Conservation (phyloP, 2,113 vertebrate genomes). For the Notothenia coriiceps region DNA sequence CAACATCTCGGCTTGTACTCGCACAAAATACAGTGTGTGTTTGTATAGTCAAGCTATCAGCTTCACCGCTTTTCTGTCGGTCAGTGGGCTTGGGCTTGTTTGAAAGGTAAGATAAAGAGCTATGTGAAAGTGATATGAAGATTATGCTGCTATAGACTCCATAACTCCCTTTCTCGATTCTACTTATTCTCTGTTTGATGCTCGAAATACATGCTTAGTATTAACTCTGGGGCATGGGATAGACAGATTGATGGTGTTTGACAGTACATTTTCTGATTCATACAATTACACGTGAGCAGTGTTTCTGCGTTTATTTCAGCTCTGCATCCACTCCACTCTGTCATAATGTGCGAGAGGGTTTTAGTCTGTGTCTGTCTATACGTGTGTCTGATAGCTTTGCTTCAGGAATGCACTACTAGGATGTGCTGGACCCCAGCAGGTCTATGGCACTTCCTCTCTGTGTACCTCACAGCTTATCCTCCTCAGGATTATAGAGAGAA, state of each 20-base stretch:
- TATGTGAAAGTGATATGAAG: slow-evolving; percentile 43
- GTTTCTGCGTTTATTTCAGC: neutral
- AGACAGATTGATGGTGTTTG: neutral
- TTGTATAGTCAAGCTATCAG: slow-evolving; percentile 31
- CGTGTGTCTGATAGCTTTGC: slow-evolving; percentile 47
- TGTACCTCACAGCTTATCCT: slow-evolving; percentile 85
- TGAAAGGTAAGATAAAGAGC: slow-evolving; percentile 35
- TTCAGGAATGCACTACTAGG: slow-evolving; percentile 75
- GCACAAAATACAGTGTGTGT: slow-evolving; percentile 45
- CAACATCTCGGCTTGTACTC: slow-evolving; percentile 45
- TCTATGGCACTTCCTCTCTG: slow-evolving; percentile 84
- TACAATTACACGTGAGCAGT: neutral
- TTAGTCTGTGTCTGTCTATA: slow-evolving; percentile 38
- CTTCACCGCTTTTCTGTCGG: slow-evolving; percentile 24
- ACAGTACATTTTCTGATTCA: neutral
- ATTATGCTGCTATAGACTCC: slow-evolving; percentile 1
- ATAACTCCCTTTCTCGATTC: slow-evolving; percentile 6
- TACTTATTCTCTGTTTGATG: slow-evolving; percentile 15
- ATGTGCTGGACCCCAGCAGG: slow-evolving; percentile 79
- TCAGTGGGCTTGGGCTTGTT: slow-evolving; percentile 23
- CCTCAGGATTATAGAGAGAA: slow-evolving; percentile 82
- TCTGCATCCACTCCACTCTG: neutral
- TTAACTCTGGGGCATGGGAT: neutral
- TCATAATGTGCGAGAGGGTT: slow-evolving; percentile 19
- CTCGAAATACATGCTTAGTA: slow-evolving; percentile 9